Base-by-base conservation (phyloP, 2,888 invertebrate species). In the Cyclophora punctaria region DNA sequence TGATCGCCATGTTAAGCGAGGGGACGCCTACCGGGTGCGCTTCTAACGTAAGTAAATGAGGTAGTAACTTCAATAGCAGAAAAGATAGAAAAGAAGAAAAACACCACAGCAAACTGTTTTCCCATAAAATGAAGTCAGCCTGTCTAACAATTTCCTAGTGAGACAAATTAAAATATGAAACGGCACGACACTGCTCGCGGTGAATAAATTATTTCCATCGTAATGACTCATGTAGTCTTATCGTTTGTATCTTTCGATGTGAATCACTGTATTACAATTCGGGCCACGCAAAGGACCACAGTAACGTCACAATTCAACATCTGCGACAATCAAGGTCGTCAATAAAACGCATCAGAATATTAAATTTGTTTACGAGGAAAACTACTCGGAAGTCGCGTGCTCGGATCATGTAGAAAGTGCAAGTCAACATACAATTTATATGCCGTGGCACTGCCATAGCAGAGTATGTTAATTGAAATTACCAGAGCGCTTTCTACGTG, bases 381-480 rank as follows among this genome's bases (percentile, higher is more conserved):
- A 71, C 67, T 63, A 65, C 59, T 73, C 74, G 74, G 76, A 76
- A 76, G 75, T 77, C 62, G 73, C 78, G 75, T 77, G 72, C 67
- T 71, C 69, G 68, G 66, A 73, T 69, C 66, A 62, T 58, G 76
- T 81, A 81, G 84, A 84, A 85, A 84, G 83, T 82, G 80, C 73
- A 80, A 81, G 81, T 80, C 66, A 63, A 68, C 67, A 70, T 70
- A 67, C 73, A 78, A 73, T 75, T 73, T 75, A 74, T 75, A 59
- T 69, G 60, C 69, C 61, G 69, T 67, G 64, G 69, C 62, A 61
- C 56, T 67, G 67, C 76, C 73, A 76, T 77, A 70, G 70, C 76
- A 68, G 64, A 67, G 67, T 76, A 74, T 78, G 77, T 75, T 81
- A 81, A 81, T 80, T 80, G 75, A 72, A 73, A 78, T 80, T 79